Evolutionary conservation across 1,140 invertebrate genomes (phyloP), one percentile per base, ranked within the genome.

Genomic region (Conopomorpha cramerella): DNA sequence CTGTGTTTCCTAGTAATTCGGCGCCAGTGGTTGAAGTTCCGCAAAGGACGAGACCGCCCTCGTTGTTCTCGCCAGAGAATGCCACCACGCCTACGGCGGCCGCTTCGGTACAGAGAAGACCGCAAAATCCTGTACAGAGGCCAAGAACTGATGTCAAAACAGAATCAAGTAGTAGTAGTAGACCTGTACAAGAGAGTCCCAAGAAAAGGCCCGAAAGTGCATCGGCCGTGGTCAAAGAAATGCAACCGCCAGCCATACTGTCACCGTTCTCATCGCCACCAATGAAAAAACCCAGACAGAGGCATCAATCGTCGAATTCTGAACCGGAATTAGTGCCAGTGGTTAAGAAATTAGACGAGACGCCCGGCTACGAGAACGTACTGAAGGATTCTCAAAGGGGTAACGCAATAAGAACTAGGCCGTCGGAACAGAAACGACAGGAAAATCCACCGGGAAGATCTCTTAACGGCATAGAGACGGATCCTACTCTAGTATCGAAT

Each of bases 261-360:
- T 76, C 71, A 0, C 72, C 76, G 0, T 70, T 78, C 50, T 65
- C 64, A 0, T 77, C 73, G 0, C 71, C 73, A 0, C 63, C 64
- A 2, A 32, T 43, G 12, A 18, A 29, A 10, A 59, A 58, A 36
- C 40, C 50, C 1, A 48, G 68, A 30, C 53, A 49, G 19, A 46
- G 63, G 13, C n/a, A n/a, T n/a, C 26, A 43, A 3, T 56, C 48
- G 4, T 68, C 70, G 1, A 60, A 58, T 33, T 65, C 66, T 0
- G 70, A 74, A 35, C 66, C 68, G 3, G 73, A 77, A 45, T 30
- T 71, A 23, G 48, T 71, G 16, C 64, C 61, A 3, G 58, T 70
- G 3, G 56, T 74, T 8, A 77, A 73, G 34, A 78, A 77, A 37
- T 41, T 73, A 23, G 73, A 78, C 27, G 71, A 76, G 35, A 73